Evolutionary conservation across 2,113 vertebrate species (phyloP), one percentile per base, ranked within the genome.

Genomic region (Anarhynchus alexandrinus): DNA sequence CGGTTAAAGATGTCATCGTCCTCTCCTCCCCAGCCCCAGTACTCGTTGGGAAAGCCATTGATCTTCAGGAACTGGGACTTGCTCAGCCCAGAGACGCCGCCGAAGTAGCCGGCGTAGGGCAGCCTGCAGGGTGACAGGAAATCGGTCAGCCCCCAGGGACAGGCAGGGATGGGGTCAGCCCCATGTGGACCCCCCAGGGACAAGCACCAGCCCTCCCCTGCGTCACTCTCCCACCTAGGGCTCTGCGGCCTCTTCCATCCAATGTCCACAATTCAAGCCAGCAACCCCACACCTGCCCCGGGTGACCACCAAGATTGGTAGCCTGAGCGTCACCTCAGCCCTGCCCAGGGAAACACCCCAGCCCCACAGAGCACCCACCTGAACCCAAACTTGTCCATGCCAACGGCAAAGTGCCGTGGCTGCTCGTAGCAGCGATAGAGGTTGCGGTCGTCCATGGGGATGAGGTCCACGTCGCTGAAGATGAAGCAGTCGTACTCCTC

Each of bases 11-110:
- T 99, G 98, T 99, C 99, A 23, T 99, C 99, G 10, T 99, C 99
- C 96, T 99, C 99, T 40, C 99, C 99, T 95, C 99, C 99, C 99
- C 99, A 99, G 96, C 99, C 99, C 99, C 99, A 99, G 97, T 99
- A 99, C 93, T 99, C 99, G 0, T 99, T 99, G 82, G 99, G 99
- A 97, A 99, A 99, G 96, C 99, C 99, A 15, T 99, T 99, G 97
- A 99, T 99, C 98, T 99, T 99, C 97, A 99, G 98, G 93, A 99
- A 99, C 98, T 99, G 99, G 88, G 99, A 98, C 98, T 99, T 99
- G 98, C 99, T 99, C 92, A 99, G 98, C 79, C 99, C 99, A 15
- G 99, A 99, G 73, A 99, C 99, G 5, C 99, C 99, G 12, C 99
- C 99, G 3, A 99, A 99, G 97, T 99, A 99, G 57, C 99, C 99